A percentile compares a stretch with the other conserved stretches of the same genome.
phyloP scores from a whole-genome alignment of 2,113 vertebrate species.

The Catharus bicknelli region DNA sequence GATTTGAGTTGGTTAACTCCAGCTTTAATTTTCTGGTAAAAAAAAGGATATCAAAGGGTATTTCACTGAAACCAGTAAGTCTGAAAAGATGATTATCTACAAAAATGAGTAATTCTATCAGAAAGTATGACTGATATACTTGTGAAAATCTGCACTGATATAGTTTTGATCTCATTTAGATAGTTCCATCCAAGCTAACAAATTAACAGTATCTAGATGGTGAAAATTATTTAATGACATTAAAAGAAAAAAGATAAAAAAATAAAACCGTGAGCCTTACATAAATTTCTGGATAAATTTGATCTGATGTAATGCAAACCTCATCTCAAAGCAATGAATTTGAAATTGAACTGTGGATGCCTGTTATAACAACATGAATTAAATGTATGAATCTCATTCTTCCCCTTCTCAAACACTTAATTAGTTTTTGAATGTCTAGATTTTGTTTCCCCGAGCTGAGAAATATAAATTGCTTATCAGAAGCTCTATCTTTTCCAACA shows the following conservation, averaged over 20 bases:
- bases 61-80: not conserved
- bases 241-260: not conserved
- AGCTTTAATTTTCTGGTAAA: not conserved
- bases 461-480: slow-evolving; percentile 12
- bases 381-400: not conserved
- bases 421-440: slow-evolving; percentile 1
- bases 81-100: not conserved
- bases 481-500: not conserved
- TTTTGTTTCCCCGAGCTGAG: not conserved
- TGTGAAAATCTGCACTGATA: not conserved
- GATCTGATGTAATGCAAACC: not conserved
- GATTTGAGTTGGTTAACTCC: not conserved
- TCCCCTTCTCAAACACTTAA: slow-evolving; percentile 12
- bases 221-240: not conserved
- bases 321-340: slow-evolving; percentile 20
- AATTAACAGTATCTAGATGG: not conserved
- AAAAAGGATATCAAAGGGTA: not conserved
- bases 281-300: slow-evolving; percentile 19
- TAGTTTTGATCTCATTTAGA: not conserved
- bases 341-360: not conserved
- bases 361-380: slow-evolving; percentile 5
- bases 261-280: not conserved
- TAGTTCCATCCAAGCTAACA: not conserved
- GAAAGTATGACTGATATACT: not conserved
- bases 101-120: not conserved